These are phyloP conservation scores for Cheilinus undulatus DNA, from an alignment of 2,113 vertebrate species.

Conservation along the genomic window DNA sequence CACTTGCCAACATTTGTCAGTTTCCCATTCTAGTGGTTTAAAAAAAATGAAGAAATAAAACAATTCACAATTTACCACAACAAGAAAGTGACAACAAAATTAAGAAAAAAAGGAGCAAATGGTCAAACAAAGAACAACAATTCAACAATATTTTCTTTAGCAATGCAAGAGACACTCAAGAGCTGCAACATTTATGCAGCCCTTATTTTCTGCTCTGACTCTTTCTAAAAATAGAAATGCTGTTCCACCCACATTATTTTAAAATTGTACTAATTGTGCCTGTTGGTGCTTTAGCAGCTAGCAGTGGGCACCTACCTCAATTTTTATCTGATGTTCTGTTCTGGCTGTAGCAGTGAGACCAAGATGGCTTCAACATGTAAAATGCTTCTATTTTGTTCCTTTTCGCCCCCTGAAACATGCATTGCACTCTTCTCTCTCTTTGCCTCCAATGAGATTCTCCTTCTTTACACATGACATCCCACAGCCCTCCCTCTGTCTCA, in stretches of 20 bases:
- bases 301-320: slow-evolving; percentile 59
- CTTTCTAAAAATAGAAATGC: slow-evolving; percentile 18
- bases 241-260: neutral
- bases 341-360: slow-evolving; percentile 13
- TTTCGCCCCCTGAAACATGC: slow-evolving; percentile 41
- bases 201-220: slow-evolving; percentile 7
- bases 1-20: too few relatives aligned
- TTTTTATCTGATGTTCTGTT: slow-evolving; percentile 17
- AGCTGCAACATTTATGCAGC: neutral
- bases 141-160: too few relatives aligned
- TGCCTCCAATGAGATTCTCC: slow-evolving; percentile 74
- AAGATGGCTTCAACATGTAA: slow-evolving; percentile 47
- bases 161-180: neutral
- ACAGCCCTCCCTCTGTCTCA: slow-evolving; percentile 66
- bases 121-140: neutral
- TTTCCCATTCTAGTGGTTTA: too few relatives aligned
- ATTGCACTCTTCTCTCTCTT: slow-evolving; percentile 50
- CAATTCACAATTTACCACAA: neutral
- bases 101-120: neutral
- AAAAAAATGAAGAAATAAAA: too few relatives aligned
- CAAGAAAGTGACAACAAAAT: neutral
- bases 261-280: neutral
- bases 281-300: neutral
- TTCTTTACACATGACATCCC: slow-evolving; percentile 63
- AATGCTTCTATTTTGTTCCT: slow-evolving; percentile 14